Conservation (phyloP, 2,113 vertebrate species). For the Alligator mississippiensis region DNA sequence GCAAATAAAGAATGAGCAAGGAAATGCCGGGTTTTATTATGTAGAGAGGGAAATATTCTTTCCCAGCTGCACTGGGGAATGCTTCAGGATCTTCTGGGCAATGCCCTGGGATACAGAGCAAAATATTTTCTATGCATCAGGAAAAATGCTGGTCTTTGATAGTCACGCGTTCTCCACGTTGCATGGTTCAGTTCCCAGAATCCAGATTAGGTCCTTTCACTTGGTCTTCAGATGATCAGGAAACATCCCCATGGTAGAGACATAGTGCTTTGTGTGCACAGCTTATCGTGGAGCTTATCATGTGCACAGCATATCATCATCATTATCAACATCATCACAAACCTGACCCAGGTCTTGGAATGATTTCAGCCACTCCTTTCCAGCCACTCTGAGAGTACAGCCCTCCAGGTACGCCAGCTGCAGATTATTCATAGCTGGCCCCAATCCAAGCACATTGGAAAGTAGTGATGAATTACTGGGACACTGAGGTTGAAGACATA, state of each 20-base stretch:
- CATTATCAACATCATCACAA: too few species aligned
- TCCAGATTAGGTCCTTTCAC: not conserved
- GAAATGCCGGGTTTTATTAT: not conserved
- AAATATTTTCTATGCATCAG: not conserved
- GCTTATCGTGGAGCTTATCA: too few species aligned
- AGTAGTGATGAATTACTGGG: not conserved
- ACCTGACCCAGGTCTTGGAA: too few species aligned
- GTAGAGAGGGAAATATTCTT: rapidly evolving
- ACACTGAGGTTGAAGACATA: not conserved
- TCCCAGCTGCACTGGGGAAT: not conserved
- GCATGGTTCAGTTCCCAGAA: not conserved
- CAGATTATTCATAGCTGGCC: too few species aligned
- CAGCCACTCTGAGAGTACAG: too few species aligned
- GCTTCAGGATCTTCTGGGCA: too few species aligned
- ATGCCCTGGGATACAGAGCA: not conserved
- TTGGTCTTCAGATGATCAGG: not conserved
- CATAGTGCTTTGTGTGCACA: too few species aligned
- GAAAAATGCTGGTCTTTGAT: not conserved
- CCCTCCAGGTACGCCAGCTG: too few species aligned
- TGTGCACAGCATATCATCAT: too few species aligned
- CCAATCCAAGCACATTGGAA: not conserved
- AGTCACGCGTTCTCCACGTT: not conserved
- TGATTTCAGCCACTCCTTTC: too few species aligned
- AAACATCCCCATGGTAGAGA: not conserved
- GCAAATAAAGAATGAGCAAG: not conserved